Percentiles rank a stretch among this genome's conserved stretches.
Evolutionary conservation across 2,113 vertebrate genomes (phyloP).

Genomic region (Tonatia bakeri): DNA sequence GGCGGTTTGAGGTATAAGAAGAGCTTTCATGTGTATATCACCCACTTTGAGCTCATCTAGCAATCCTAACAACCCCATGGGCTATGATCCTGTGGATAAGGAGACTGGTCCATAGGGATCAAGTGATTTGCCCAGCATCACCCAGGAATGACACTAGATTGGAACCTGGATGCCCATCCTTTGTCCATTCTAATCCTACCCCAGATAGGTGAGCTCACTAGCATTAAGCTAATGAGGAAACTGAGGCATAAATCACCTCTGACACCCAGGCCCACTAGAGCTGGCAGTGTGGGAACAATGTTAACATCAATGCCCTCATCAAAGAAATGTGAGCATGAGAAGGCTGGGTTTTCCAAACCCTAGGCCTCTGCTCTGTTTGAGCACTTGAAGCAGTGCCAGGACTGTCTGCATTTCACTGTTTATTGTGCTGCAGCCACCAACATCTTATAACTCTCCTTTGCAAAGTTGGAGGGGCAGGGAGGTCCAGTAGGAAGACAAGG

Average conservation of each 20-base stretch:
- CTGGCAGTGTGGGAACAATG: background rate
- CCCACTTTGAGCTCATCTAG: background rate
- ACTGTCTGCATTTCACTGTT: background rate
- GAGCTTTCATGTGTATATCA: background rate
- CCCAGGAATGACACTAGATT: background rate
- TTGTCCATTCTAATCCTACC: background rate
- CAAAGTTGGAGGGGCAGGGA: background rate
- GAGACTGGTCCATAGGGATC: background rate
- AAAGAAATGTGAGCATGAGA: background rate
- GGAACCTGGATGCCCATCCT: background rate
- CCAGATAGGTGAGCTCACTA: background rate
- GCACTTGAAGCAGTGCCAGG: background rate
- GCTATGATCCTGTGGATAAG: background rate
- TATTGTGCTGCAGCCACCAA: background rate
- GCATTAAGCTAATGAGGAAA: background rate
- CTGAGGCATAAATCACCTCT: background rate
- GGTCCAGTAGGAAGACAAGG: background rate
- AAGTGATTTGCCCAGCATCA: background rate
- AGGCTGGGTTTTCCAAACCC: background rate
- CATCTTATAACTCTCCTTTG: background rate
- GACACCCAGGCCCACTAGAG: background rate
- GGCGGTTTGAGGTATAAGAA: background rate
- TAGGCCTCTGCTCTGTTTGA: background rate
- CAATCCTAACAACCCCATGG: background rate
- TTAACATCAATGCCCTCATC: background rate